A percentile compares a stretch with the other conserved stretches of the same genome.
These are phyloP conservation scores for Acleris emargana DNA, from an alignment of 2,888 invertebrate species.

Conservation along the genomic window DNA sequence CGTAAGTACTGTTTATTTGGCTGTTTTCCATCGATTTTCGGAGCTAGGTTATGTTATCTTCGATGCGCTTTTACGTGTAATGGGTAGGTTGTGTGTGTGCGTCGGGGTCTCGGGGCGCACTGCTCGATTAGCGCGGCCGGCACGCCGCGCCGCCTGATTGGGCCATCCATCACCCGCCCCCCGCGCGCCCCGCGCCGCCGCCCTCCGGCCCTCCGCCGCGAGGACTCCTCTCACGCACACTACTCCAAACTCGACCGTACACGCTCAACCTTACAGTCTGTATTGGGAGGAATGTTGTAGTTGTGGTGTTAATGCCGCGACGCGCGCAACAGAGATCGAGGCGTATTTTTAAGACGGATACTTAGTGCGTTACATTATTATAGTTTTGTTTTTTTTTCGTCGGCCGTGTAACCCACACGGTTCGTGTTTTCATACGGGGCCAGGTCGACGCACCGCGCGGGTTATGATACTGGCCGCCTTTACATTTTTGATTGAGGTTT, in stretches of 20 bases:
- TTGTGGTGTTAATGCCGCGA: constrained; percentile 69
- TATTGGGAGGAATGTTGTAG: constrained; percentile 42
- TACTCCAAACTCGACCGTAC: constrained; percentile 39
- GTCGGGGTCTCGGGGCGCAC: constrained; percentile 70
- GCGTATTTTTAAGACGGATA: constrained; percentile 82
- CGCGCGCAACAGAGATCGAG: constrained; percentile 76
- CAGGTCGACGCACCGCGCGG: constrained; percentile 77
- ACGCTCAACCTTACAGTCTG: constrained; percentile 38
- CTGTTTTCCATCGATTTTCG: constrained; percentile 77
- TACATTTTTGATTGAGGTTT: constrained; percentile 82
- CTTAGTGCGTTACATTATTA: constrained; percentile 82
- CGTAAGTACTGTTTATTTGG: constrained; percentile 66
- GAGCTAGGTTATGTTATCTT: constrained; percentile 56
- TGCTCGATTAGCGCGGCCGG: constrained; percentile 79
- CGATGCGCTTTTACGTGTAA: constrained; percentile 70
- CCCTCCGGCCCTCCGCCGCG: constrained; percentile 62
- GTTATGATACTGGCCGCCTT: constrained; percentile 80
- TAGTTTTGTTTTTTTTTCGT: constrained; percentile 72
- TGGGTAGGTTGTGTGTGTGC: constrained; percentile 62
- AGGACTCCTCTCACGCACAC: constrained; percentile 47
- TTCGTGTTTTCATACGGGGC: constrained; percentile 68
- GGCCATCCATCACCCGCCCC: constrained; percentile 82
- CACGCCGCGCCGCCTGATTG: constrained; percentile 81
- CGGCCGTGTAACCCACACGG: constrained; percentile 75
- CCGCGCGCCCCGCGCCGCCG: constrained; percentile 64